A percentile compares a stretch with the other conserved stretches of the same genome.
Conservation (phyloP, 2,888 invertebrate genomes). For the Plagodis dolabraria region DNA sequence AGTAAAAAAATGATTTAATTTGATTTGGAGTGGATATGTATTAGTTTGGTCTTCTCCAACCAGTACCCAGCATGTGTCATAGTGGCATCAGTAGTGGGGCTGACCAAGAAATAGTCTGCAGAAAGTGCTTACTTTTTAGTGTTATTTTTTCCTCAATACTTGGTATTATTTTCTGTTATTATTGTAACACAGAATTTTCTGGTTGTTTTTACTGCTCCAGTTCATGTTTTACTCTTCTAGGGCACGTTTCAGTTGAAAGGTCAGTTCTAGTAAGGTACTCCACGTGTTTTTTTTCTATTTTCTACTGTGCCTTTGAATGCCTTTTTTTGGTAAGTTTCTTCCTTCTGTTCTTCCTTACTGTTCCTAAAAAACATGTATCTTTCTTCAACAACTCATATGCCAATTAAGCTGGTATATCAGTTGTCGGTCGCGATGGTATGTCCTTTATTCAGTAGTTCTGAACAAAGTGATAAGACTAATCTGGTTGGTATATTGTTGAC, state of each 20-base stretch:
- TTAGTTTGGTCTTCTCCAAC: too few relatives aligned
- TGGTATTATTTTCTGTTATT: too few relatives aligned
- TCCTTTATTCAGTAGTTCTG: slow-evolving; percentile 39
- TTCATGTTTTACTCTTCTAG: slow-evolving; percentile 26
- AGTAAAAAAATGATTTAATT: too few relatives aligned
- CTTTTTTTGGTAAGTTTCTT: slow-evolving; percentile 9
- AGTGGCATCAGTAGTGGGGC: too few relatives aligned
- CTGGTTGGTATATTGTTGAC: slow-evolving; percentile 6
- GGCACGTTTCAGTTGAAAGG: slow-evolving; percentile 19
- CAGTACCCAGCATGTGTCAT: too few relatives aligned
- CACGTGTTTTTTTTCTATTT: slow-evolving; percentile 12
- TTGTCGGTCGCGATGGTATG: slow-evolving; percentile 43
- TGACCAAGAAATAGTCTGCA: too few relatives aligned
- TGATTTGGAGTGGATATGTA: too few relatives aligned
- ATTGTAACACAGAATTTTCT: slow-evolving; percentile 32
- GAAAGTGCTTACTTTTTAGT: too few relatives aligned
- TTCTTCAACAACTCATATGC: slow-evolving; percentile 20
- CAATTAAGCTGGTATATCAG: slow-evolving; percentile 41
- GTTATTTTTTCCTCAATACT: too few relatives aligned
- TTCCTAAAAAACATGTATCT: too few relatives aligned
- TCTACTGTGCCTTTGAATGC: slow-evolving; percentile 7
- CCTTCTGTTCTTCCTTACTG: too few relatives aligned
- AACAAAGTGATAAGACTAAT: slow-evolving; percentile 29
- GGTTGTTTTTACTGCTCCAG: slow-evolving; percentile 22
- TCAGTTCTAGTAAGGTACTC: slow-evolving; percentile 11